phyloP scores from a whole-genome alignment of 2,113 vertebrate species.

The Emberiza fucata region DNA sequence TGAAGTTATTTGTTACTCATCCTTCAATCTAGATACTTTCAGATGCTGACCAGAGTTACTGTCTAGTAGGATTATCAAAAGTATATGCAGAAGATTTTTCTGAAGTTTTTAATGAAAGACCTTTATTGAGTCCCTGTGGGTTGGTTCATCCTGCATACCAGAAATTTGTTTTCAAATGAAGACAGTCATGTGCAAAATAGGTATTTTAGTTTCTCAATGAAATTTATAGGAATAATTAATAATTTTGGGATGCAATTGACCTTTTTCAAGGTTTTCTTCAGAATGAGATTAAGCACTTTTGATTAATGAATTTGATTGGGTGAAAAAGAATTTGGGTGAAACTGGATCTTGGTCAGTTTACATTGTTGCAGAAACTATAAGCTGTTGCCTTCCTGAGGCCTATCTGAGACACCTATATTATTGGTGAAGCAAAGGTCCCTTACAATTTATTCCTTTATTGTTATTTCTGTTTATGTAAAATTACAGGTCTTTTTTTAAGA shows the following conservation, averaged over 20 bases:
- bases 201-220: not conserved
- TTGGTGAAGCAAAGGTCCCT: not conserved
- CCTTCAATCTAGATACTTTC: not conserved
- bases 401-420: not conserved
- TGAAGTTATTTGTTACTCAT: not conserved
- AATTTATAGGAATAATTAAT: not conserved
- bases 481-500: not conserved
- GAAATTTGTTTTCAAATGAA: not conserved
- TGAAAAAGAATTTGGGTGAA: not conserved
- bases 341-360: not conserved
- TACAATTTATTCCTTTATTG: not conserved
- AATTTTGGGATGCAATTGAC: not conserved
- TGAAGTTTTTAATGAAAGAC: not conserved
- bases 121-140: not conserved
- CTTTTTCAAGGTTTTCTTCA: not conserved
- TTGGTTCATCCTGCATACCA: not conserved
- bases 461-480: not conserved
- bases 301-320: not conserved
- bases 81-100: not conserved
- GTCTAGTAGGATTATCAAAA: not conserved
- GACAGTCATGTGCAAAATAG: not conserved
- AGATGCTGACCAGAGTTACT: not conserved
- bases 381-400: not conserved
- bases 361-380: not conserved
- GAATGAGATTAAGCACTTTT: not conserved